A percentile compares a stretch with the other conserved stretches of the same genome.
phyloP scores from a whole-genome alignment of 2,888 invertebrate genomes.

The Phaedon cochleariae region DNA sequence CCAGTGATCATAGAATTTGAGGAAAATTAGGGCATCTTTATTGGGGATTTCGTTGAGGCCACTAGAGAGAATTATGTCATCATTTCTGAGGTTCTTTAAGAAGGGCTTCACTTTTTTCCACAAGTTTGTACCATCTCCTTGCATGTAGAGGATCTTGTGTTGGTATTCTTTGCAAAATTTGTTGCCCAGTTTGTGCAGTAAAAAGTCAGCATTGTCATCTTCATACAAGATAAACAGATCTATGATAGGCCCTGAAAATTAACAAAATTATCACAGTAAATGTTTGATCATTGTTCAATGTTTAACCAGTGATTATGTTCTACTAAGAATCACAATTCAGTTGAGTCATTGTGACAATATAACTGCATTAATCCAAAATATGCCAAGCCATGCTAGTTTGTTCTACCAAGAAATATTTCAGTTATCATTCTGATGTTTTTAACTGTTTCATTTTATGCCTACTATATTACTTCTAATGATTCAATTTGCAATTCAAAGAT shows the following conservation, averaged over 20 bases:
- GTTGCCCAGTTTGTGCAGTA: conserved; percentile 62
- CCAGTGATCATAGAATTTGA: conserved; percentile 73
- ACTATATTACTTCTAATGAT: too few species aligned
- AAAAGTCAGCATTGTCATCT: conserved; percentile 58
- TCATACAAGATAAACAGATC: conserved; percentile 72
- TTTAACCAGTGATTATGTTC: too few species aligned
- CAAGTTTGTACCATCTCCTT: conserved; percentile 56
- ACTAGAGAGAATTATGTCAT: conserved; percentile 69
- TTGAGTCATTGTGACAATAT: too few species aligned
- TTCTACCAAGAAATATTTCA: too few species aligned
- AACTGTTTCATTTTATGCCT: too few species aligned
- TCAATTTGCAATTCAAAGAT: too few species aligned
- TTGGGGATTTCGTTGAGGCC: conserved; percentile 70
- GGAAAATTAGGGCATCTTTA: conserved; percentile 69
- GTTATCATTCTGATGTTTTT: too few species aligned
- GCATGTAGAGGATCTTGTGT: conserved; percentile 66
- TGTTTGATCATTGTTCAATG: too few species aligned
- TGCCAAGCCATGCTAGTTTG: too few species aligned
- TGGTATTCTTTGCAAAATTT: conserved; percentile 64
- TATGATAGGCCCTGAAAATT: conserved; percentile 62
- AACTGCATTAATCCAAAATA: too few species aligned
- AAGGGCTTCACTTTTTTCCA: conserved; percentile 61
- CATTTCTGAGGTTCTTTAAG: conserved; percentile 62
- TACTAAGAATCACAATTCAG: too few species aligned
- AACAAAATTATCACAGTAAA: too few species aligned